phyloP scores from a whole-genome alignment of 2,797 vertebrate genomes.

The Pantherophis alleghaniensis region DNA sequence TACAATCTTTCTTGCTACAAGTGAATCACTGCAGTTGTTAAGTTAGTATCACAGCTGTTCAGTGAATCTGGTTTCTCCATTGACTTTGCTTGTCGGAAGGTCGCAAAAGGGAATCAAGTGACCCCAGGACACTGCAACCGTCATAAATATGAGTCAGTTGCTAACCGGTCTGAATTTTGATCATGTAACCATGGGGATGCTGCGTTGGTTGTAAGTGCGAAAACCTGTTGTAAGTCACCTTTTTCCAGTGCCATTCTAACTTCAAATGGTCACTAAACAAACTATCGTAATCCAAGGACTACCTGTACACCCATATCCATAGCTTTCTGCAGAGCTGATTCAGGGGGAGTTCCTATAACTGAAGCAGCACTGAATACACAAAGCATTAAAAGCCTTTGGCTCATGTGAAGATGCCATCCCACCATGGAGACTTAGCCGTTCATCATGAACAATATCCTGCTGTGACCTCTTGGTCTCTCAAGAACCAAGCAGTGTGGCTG shows the following conservation, averaged over 20 bases:
- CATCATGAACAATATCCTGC: not conserved
- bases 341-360: not conserved
- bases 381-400: not conserved
- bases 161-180: not conserved
- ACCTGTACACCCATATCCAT: not conserved
- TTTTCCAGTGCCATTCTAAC: not conserved
- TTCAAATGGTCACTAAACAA: not conserved
- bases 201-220: too few relatives aligned
- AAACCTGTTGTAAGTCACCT: too few relatives aligned
- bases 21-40: not conserved
- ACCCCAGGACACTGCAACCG: rapidly evolving
- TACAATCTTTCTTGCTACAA: not conserved
- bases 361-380: not conserved
- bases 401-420: not conserved
- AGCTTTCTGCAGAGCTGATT: not conserved
- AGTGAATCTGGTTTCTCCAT: not conserved
- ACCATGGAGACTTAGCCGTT: not conserved
- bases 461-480: not conserved
- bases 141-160: not conserved
- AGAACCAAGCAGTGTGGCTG: not conserved
- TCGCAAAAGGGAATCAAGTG: too few relatives aligned
- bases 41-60: not conserved
- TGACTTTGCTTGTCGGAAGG: not conserved
- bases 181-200: too few relatives aligned
- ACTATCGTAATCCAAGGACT: not conserved